Base-by-base conservation (phyloP, 2,113 vertebrate species). In the Saccopteryx leptura region DNA sequence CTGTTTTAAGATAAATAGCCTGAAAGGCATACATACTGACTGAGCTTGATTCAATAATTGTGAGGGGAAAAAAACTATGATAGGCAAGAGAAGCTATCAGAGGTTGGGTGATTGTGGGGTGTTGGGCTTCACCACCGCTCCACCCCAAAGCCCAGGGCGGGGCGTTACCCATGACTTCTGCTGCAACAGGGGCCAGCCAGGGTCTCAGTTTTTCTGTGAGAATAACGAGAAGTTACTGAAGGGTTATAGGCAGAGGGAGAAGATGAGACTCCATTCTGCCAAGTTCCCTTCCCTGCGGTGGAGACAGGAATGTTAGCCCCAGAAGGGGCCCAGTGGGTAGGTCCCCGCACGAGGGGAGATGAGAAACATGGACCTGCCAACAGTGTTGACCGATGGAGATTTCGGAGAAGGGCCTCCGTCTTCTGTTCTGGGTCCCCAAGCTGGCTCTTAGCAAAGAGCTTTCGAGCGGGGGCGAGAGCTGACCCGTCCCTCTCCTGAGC, bases 371-470 rank as follows among this genome's bases (percentile, higher is more conserved):
- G 17, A 2, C 4, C 58, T 12, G 39, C 23, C 1, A 0, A 26
- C 5, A n/a, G 9, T 7, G 14, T 12, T 8, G 18, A 1, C 6
- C 4, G 5, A 14, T 3, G 17, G 68, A 13, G 8, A 1, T 9
- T 19, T 48, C 52, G 0, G 10, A 52, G 50, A 33, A 4, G 5
- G 0, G 1, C 23, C 4, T 13, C 56, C 4, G 0, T 39, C 60
- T 1, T 14, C 26, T 1, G 26, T 18, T 14, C 13, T 28, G 19
- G 10, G 2, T 2, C 48, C 4, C 2, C 2, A 18, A 56, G 50
- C 66, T 11, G 18, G 31, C 33, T 39, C 39, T 17, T 4, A 7
- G 52, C 46, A 63, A 39, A 9, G 9, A 2, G 14, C 14, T 65
- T 31, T 50, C 4, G 6, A 52, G 80, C 56, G 33, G 50, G 24